Conservation (phyloP, 2,888 invertebrate genomes). For the Scaptomyza flava region DNA sequence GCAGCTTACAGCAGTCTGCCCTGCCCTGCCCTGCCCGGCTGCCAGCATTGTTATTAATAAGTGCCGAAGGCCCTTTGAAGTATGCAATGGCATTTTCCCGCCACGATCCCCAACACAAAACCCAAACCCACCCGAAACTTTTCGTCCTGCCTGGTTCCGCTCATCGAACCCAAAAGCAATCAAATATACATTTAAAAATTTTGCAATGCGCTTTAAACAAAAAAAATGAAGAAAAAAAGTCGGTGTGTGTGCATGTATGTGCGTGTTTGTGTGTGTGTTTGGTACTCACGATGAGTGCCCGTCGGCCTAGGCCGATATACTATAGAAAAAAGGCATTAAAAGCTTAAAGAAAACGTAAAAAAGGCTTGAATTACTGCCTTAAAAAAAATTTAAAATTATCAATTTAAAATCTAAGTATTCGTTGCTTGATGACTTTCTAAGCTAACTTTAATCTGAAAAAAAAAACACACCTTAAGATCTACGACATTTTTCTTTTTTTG, state of each 20-base stretch:
- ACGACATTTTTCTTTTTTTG: too few species aligned
- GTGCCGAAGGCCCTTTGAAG: constrained; percentile 43
- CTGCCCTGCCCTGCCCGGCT: background rate
- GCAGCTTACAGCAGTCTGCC: constrained; percentile 7
- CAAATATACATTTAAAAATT: constrained; percentile 46
- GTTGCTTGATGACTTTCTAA: too few species aligned
- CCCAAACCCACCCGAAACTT: background rate
- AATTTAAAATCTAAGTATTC: too few species aligned
- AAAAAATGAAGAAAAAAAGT: background rate
- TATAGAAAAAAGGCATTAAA: background rate
- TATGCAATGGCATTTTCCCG: constrained; percentile 33
- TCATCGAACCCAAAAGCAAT: constrained; percentile 48
- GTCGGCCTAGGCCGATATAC: background rate
- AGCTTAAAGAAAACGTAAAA: background rate
- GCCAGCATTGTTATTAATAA: constrained; percentile 45
- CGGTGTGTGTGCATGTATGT: background rate
- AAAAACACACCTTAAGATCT: too few species aligned
- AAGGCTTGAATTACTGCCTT: too few species aligned
- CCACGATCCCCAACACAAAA: background rate
- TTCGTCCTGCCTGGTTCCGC: background rate
- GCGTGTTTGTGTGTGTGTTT: background rate
- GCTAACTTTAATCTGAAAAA: too few species aligned
- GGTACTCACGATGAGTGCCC: background rate
- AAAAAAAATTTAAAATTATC: too few species aligned
- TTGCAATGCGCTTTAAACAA: constrained; percentile 23